Conservation (phyloP, 1,140 invertebrate species). For the Listronotus bonariensis region DNA sequence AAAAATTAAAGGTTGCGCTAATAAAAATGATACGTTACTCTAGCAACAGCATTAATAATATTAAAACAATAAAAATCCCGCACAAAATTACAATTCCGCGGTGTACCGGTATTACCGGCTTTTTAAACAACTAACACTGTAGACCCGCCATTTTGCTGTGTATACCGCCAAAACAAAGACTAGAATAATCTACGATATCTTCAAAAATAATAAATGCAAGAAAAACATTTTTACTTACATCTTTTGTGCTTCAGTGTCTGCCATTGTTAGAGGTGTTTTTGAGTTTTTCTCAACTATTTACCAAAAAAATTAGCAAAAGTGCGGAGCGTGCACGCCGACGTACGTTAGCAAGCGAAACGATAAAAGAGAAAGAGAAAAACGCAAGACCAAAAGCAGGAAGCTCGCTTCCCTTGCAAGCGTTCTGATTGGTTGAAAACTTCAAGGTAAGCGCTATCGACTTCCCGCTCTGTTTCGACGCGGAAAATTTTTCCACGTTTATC, state of each 20-base stretch:
- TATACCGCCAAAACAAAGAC: slow-evolving; percentile 50
- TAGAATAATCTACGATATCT: slow-evolving; percentile 2
- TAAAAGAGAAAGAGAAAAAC: slow-evolving; percentile 46
- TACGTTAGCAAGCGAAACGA: slow-evolving; percentile 45
- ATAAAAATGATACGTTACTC: too few species aligned
- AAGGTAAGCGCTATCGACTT: slow-evolving; percentile 42
- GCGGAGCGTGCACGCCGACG: slow-evolving; percentile 42
- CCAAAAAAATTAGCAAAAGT: slow-evolving; percentile 42
- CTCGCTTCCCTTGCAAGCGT: slow-evolving; percentile 20
- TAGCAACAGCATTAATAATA: too few species aligned
- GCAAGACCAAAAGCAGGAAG: slow-evolving; percentile 41
- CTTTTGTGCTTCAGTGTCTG: slow-evolving; percentile 46
- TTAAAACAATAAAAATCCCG: too few species aligned
- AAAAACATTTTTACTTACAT: slow-evolving; percentile 44
- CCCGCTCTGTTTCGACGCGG: slow-evolving; percentile 31
- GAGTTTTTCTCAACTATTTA: slow-evolving; percentile 38
- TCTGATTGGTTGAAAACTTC: slow-evolving; percentile 39
- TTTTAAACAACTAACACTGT: slow-evolving; percentile 26
- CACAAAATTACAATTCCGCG: neutral
- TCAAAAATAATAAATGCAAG: slow-evolving; percentile 9
- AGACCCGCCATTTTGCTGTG: slow-evolving; percentile 42
- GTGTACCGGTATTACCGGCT: slow-evolving; percentile 34
- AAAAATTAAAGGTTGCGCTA: too few species aligned
- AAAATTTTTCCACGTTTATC: slow-evolving; percentile 34
- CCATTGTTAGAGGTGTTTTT: slow-evolving; percentile 44